Conservation (phyloP, 2,797 vertebrate genomes). For the Hypotaenidia philippensis region DNA sequence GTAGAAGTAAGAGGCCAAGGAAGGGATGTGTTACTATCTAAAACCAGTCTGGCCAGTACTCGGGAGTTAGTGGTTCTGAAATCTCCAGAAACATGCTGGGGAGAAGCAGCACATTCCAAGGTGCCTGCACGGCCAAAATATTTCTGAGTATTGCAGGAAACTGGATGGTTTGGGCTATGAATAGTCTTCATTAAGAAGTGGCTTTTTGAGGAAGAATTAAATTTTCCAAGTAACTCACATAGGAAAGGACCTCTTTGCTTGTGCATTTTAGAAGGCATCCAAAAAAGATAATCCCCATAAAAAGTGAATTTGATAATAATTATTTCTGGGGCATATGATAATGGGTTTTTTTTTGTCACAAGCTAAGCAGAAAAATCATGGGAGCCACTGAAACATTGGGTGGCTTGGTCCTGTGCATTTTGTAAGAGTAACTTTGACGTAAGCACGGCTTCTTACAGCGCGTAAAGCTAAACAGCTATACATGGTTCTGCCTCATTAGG, state of each 20-base stretch:
- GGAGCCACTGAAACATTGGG: background rate
- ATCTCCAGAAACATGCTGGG: background rate
- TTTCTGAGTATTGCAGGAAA: background rate
- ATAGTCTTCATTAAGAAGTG: background rate
- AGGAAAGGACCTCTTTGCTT: background rate
- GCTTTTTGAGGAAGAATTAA: background rate
- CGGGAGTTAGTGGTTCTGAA: background rate
- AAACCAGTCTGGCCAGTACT: background rate
- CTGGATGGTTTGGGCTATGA: background rate
- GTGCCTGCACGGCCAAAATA: background rate
- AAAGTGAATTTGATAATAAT: background rate
- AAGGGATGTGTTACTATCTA: background rate
- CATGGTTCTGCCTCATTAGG: conserved; percentile 51
- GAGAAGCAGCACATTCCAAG: background rate
- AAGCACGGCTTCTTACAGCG: background rate
- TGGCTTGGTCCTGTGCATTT: background rate
- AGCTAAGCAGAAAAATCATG: background rate
- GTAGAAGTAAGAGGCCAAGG: background rate
- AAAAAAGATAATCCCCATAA: background rate
- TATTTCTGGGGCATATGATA: background rate
- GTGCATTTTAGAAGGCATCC: background rate
- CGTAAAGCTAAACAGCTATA: background rate
- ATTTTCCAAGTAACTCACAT: background rate
- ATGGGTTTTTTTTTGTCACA: background rate
- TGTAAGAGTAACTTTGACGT: background rate